phyloP scores from a whole-genome alignment of 2,888 invertebrate species.

The Carterocephalus palaemon region DNA sequence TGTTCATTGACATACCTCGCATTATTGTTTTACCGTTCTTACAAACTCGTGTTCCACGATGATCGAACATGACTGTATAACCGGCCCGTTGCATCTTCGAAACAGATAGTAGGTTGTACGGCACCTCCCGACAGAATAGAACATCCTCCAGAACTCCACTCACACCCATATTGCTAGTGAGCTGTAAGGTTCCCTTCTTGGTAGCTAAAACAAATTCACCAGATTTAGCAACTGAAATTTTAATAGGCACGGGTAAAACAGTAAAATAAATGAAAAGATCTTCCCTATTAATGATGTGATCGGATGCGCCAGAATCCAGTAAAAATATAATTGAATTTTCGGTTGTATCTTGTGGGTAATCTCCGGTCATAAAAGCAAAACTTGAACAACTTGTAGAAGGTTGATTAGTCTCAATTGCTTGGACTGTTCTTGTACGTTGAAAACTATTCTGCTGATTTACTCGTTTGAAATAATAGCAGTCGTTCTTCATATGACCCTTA shows the following conservation, averaged over 20 bases:
- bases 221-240: slow-evolving; percentile 42
- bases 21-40: too few species aligned
- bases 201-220: slow-evolving; percentile 38
- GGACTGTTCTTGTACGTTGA: slow-evolving; percentile 26
- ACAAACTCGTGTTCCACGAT: too few species aligned
- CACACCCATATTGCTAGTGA: slow-evolving; percentile 35
- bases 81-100: slow-evolving; percentile 26
- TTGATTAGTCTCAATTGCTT: slow-evolving; percentile 23
- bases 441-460: slow-evolving; percentile 13
- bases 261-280: slow-evolving; percentile 28
- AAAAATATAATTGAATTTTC: slow-evolving; percentile 25
- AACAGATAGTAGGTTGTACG: slow-evolving; percentile 25
- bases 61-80: too few species aligned
- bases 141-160: slow-evolving; percentile 28
- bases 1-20: too few species aligned
- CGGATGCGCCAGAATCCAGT: slow-evolving; percentile 31
- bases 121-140: slow-evolving; percentile 20
- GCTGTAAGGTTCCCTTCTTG: slow-evolving; percentile 37
- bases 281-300: slow-evolving; percentile 33
- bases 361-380: slow-evolving; percentile 31
- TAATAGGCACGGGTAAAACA: slow-evolving; percentile 32
- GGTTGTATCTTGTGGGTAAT: slow-evolving; percentile 4
- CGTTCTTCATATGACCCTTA: slow-evolving; percentile 38
- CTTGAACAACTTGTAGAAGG: slow-evolving; percentile 16
- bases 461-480: slow-evolving; percentile 37